Conservation (phyloP, 2,113 vertebrate species). For the Petrocephalus zakoni region DNA sequence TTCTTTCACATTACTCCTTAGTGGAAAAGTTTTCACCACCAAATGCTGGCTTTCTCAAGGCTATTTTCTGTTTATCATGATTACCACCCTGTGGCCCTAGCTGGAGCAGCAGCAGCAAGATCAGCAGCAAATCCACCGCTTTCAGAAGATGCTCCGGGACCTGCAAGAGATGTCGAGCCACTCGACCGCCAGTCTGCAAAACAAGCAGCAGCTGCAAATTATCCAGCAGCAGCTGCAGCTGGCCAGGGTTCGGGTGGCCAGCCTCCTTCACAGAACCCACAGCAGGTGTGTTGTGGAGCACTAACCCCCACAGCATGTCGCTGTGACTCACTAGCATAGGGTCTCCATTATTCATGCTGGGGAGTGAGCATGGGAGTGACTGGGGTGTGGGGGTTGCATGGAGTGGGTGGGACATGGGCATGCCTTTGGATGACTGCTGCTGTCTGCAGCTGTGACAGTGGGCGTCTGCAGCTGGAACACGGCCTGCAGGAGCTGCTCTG, state of each 20-base stretch:
- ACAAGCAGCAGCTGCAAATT: conserved; percentile 54
- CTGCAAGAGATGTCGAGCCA: conserved; percentile 35
- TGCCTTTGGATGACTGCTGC: not conserved
- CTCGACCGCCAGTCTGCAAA: conserved; percentile 22
- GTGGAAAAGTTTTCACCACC: not conserved
- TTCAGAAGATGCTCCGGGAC: conserved; percentile 68
- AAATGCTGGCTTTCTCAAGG: not conserved
- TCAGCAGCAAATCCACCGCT: conserved; percentile 69
- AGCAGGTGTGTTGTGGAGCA: not conserved
- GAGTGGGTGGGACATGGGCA: not conserved
- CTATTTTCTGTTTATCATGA: not conserved
- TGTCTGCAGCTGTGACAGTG: conserved; percentile 5
- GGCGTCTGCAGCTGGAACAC: conserved; percentile 18
- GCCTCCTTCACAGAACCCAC: conserved; percentile 31
- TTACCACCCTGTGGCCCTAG: conserved; percentile 45
- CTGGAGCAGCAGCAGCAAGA: conserved; percentile 71
- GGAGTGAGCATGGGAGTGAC: not conserved
- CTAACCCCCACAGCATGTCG: not conserved
- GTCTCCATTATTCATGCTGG: not conserved
- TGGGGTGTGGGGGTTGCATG: not conserved
- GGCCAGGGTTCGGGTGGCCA: conserved; percentile 46
- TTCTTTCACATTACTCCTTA: not conserved
- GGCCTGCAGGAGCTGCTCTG: conserved; percentile 18
- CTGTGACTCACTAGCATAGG: not conserved
- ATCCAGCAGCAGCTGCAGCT: conserved; percentile 59